Conservation (phyloP, 2,113 vertebrate species). For the Petromus typicus region DNA sequence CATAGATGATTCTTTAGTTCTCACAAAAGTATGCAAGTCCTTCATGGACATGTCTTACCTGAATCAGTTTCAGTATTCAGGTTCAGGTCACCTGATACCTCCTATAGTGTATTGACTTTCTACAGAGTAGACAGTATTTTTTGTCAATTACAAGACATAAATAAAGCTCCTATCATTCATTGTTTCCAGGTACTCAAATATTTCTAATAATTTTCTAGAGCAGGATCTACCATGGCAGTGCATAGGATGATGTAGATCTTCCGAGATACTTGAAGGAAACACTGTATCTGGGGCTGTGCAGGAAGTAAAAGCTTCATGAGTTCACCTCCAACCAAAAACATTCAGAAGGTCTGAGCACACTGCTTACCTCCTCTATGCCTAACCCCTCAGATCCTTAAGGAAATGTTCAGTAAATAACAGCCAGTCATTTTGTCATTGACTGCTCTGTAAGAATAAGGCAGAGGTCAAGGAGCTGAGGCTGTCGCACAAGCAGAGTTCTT, state of each 20-base stretch:
- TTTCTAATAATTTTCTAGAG: neutral
- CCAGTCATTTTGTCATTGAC: slow-evolving; percentile 39
- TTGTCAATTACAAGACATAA: neutral
- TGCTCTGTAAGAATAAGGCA: slow-evolving; percentile 5
- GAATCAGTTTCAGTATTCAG: slow-evolving; percentile 17
- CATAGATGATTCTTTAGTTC: neutral
- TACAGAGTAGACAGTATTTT: neutral
- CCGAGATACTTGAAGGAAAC: neutral
- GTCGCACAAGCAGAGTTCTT: neutral
- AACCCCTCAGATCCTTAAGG: slow-evolving; percentile 14
- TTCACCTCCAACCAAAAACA: neutral
- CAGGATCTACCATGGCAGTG: neutral
- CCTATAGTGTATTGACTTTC: neutral
- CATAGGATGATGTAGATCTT: neutral
- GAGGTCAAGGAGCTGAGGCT: neutral
- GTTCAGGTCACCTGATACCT: neutral
- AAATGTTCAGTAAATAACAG: slow-evolving; percentile 7
- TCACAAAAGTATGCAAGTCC: neutral
- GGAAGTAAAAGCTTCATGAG: neutral
- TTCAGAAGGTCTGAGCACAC: neutral
- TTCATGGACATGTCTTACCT: neutral
- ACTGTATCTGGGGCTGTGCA: neutral
- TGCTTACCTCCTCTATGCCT: slow-evolving; percentile 26
- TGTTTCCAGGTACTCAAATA: neutral
- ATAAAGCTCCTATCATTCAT: neutral